A percentile compares a stretch with the other conserved stretches of the same genome.
Conservation (phyloP, 2,113 vertebrate species). For the Apteryx mantelli region DNA sequence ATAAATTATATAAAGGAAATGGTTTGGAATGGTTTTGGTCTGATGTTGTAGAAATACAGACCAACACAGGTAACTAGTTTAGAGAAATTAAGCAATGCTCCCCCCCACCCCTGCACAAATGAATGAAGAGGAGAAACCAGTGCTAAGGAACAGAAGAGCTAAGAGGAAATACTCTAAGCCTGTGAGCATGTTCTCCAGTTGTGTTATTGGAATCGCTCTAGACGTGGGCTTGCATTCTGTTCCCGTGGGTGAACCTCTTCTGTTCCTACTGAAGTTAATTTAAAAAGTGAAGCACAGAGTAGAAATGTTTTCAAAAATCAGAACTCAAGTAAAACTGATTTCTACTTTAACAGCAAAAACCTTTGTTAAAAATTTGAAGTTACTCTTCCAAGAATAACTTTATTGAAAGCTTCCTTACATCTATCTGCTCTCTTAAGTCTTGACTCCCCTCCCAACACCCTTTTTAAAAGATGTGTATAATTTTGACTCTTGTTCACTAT, state of each 20-base stretch:
- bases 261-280: background rate
- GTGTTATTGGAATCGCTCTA: background rate
- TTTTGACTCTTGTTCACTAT: background rate
- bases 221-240: background rate
- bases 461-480: background rate
- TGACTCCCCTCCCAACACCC: background rate
- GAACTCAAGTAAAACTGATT: background rate
- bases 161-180: background rate
- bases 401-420: background rate
- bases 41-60: background rate
- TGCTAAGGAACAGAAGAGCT: background rate
- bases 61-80: background rate
- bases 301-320: background rate
- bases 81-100: background rate
- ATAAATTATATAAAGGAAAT: background rate
- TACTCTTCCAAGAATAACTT: background rate
- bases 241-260: background rate
- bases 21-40: background rate
- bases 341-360: background rate
- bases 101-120: background rate
- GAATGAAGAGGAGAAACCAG: background rate
- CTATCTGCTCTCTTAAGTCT: background rate
- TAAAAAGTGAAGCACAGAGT: background rate
- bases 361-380: background rate
- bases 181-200: background rate